Evolutionary conservation across 2,888 invertebrate genomes (phyloP).

Genomic region (Alitta virens): DNA sequence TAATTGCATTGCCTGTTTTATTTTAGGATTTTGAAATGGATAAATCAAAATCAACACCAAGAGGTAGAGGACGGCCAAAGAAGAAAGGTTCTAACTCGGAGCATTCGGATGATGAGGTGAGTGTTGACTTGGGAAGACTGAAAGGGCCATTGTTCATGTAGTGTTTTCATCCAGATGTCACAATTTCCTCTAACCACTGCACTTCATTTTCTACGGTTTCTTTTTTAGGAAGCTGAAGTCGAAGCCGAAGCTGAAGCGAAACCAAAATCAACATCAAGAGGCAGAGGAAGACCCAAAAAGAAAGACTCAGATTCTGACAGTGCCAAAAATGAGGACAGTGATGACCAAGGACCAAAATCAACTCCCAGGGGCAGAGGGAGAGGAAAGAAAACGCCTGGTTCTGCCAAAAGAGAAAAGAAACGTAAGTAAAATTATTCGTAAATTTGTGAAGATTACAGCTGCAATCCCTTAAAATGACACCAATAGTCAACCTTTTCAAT

Average conservation of each 20-base stretch:
- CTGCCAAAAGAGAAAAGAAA: background rate
- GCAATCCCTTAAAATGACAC: too few relatives aligned
- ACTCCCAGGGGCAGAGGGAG: background rate
- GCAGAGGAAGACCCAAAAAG: constrained; percentile 20
- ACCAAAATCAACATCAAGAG: constrained; percentile 10
- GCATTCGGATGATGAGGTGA: background rate
- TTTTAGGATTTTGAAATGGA: constrained; percentile 3
- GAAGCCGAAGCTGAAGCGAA: constrained; percentile 21
- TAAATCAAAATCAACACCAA: background rate
- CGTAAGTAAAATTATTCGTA: too few relatives aligned
- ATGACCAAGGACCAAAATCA: background rate
- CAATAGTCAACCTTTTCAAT: too few relatives aligned
- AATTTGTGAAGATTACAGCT: too few relatives aligned
- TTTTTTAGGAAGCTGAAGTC: constrained; percentile 16
- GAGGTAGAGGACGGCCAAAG: background rate
- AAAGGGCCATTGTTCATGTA: background rate
- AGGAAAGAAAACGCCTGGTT: background rate
- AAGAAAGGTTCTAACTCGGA: background rate
- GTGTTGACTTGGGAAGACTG: background rate
- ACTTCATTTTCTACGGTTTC: too few relatives aligned
- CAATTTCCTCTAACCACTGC: too few relatives aligned
- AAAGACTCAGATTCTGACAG: constrained; percentile 12
- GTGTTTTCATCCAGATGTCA: background rate
- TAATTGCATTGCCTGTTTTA: background rate
- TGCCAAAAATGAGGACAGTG: background rate